phyloP scores from a whole-genome alignment of 2,888 invertebrate species.

The Torymus texanus region DNA sequence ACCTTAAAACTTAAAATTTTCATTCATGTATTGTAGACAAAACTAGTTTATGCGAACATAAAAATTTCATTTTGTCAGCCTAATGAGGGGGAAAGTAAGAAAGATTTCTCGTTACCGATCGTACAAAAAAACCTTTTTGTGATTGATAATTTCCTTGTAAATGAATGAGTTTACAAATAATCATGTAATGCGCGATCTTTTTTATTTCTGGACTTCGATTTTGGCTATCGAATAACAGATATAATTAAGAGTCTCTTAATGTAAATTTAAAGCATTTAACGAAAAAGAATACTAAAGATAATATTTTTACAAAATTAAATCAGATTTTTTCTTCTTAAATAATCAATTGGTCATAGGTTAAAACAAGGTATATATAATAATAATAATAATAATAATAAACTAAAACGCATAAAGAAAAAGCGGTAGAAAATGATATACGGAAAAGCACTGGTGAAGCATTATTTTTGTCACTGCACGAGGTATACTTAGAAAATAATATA shows the following conservation, averaged over 20 bases:
- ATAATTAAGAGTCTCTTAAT: background rate
- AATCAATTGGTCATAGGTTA: slow-evolving; percentile 14
- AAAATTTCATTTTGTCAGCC: background rate
- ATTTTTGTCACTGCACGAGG: slow-evolving; percentile 36
- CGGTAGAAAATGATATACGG: background rate
- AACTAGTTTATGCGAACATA: no score
- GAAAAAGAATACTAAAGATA: slow-evolving; percentile 11
- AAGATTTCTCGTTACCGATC: slow-evolving; percentile 19
- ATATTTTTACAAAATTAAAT: slow-evolving; percentile 35
- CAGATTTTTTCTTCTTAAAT: slow-evolving; percentile 22
- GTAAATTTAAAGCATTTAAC: slow-evolving; percentile 19
- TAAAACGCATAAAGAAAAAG: background rate
- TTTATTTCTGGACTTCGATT: background rate
- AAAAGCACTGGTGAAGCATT: slow-evolving; percentile 12
- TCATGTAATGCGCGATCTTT: background rate
- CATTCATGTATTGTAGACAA: background rate
- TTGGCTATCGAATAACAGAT: slow-evolving; percentile 14
- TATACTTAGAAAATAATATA: slow-evolving; percentile 34
- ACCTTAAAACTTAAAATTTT: slow-evolving; percentile 13
- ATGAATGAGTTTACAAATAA: slow-evolving; percentile 12
- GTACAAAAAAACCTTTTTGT: slow-evolving; percentile 33
- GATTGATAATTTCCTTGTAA: slow-evolving; percentile 29
- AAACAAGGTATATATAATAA: background rate
- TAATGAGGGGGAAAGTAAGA: slow-evolving; percentile 9
- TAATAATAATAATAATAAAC: background rate